Base-by-base conservation (phyloP, 2,797 vertebrate genomes). In the Pygocentrus nattereri region DNA sequence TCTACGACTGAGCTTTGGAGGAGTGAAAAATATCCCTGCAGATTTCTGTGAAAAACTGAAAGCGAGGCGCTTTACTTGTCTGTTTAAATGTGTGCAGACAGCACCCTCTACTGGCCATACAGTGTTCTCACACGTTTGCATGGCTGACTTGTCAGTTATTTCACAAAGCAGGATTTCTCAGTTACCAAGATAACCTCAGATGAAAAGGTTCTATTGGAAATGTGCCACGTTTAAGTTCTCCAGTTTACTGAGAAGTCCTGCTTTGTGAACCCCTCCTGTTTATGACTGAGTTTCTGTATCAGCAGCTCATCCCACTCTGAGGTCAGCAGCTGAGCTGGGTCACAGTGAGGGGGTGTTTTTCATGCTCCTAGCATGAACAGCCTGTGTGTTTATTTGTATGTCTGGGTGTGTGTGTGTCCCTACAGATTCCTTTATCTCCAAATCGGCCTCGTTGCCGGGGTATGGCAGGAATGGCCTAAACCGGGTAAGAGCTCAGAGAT, bases 361-460 rank as follows among this genome's bases (percentile, higher is more conserved):
- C 18, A 25, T 19, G 61, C 30, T 31, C 15, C 27, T 31, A 30
- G 16, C 27, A 64, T 34, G 3, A 18, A 30, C 27, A 62, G 58
- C 58, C 61, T 19, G 27, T 31, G 30, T 64, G 27, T 18, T 64
- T 64, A 30, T 34, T 31, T 18, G 56, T 58, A 58, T n/a, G 21
- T 19, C n/a, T n/a, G n/a, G n/a, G n/a, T 25, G 19, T 58, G 56
- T 59, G 56, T 25, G 56, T 61, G 23, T 61, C 81, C 91, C 71
- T 88, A 18, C 88, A 98, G 97, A 98, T 91, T 96, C 96, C 0
- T 95, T 96, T 86, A 93, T 96, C 87, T 95, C 96, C 8, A 99
- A 98, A 90, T 98, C 97, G 0, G 94, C 97, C 65, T 99, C 98
- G 6, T 93, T 99, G 82, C 98, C 98, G 85, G 97, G 96, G 76